phyloP scores from a whole-genome alignment of 1,140 invertebrate species.

The Listronotus oregonensis region DNA sequence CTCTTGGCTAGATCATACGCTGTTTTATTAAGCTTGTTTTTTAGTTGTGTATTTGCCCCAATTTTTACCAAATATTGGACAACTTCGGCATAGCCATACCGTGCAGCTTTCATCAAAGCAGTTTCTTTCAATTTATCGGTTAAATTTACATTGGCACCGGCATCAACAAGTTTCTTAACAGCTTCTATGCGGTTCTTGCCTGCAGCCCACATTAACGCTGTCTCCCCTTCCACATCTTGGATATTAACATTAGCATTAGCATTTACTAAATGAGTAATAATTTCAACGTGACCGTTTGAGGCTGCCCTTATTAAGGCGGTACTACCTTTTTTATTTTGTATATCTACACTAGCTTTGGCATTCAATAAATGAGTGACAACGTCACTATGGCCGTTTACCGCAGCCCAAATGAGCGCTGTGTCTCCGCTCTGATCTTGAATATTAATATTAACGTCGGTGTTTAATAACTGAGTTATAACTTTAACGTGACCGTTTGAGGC shows the following conservation, averaged over 20 bases:
- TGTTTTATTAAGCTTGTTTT: background rate
- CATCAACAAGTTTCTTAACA: conserved; percentile 18
- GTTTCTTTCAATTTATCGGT: conserved; percentile 56
- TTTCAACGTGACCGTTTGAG: background rate
- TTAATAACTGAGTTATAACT: no score
- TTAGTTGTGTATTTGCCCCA: background rate
- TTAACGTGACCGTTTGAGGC: no score
- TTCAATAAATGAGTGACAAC: no score
- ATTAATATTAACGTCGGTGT: background rate
- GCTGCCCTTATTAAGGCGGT: background rate
- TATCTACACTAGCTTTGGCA: no score
- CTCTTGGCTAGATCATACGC: background rate
- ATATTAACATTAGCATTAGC: conserved; percentile 6
- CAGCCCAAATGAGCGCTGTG: background rate
- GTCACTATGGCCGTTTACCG: background rate
- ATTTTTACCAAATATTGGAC: background rate
- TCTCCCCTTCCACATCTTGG: conserved; percentile 16
- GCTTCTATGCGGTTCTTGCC: conserved; percentile 8
- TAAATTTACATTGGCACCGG: conserved; percentile 48
- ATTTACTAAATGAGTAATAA: conserved; percentile 3
- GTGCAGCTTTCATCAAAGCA: conserved; percentile 13
- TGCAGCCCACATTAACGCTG: conserved; percentile 21
- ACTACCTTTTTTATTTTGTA: background rate
- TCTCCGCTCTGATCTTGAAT: background rate
- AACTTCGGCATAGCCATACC: background rate